These are phyloP conservation scores for Poeciliopsis paucimaculata DNA, from an alignment of 2,797 vertebrate genomes.

Conservation along the genomic window DNA sequence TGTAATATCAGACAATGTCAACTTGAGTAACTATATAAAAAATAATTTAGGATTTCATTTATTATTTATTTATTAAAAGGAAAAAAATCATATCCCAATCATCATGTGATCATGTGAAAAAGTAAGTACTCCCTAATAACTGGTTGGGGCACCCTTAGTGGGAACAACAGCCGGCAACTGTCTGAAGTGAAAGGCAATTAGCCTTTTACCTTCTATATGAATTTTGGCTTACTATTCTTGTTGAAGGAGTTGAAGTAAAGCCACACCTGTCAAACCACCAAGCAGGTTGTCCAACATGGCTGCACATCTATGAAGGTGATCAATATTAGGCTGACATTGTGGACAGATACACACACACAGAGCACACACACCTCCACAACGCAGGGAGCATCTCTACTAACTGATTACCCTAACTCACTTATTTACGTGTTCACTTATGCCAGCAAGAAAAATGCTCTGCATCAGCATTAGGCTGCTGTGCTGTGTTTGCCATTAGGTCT, in stretches of 20 bases:
- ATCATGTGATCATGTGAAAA: background rate
- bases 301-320: conserved; percentile 60
- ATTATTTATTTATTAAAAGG: no score
- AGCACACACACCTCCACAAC: conserved; percentile 6
- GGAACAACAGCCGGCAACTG: background rate
- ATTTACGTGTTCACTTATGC: conserved; percentile 74
- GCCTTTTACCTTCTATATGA: no score
- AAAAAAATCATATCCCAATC: background rate
- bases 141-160: background rate
- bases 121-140: background rate
- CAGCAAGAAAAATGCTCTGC: conserved; percentile 74
- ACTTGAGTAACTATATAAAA: background rate
- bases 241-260: conserved; percentile 41
- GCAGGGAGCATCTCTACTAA: conserved; percentile 47
- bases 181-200: no score
- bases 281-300: conserved; percentile 50
- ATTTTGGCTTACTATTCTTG: no score
- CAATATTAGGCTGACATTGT: conserved; percentile 63
- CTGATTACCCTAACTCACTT: conserved; percentile 75
- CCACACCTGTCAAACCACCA: conserved; percentile 71
- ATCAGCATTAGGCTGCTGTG: conserved; percentile 74
- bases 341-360: conserved; percentile 23
- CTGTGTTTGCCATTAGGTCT: conserved; percentile 76
- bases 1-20: background rate
- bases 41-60: no score